Conservation (phyloP, 2,888 invertebrate species). For the Polietes domitor region DNA sequence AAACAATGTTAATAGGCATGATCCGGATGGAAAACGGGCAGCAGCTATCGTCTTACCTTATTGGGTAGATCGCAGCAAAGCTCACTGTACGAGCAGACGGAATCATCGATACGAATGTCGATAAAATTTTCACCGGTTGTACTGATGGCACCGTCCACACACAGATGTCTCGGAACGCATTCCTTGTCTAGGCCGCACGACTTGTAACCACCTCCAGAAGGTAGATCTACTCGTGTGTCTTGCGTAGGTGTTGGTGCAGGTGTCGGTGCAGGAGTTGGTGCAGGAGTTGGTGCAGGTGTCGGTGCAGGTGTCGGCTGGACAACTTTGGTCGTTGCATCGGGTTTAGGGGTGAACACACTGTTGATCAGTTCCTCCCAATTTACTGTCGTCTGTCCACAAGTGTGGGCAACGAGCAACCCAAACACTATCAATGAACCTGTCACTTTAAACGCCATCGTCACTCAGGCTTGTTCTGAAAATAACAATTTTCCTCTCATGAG, state of each 20-base stretch:
- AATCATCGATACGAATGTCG: slow-evolving; percentile 85
- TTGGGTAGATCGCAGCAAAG: slow-evolving; percentile 75
- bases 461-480: slow-evolving; percentile 40
- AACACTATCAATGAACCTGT: slow-evolving; percentile 34
- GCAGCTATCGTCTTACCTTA: slow-evolving; percentile 69
- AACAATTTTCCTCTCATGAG: too few relatives aligned
- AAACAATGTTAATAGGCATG: background rate
- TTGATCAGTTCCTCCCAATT: slow-evolving; percentile 72
- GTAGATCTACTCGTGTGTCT: background rate
- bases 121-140: slow-evolving; percentile 88
- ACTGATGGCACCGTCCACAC: slow-evolving; percentile 84
- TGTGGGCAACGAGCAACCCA: slow-evolving; percentile 27
- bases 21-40: background rate
- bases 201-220: slow-evolving; percentile 64
- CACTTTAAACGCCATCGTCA: slow-evolving; percentile 43
- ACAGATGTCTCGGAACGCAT: slow-evolving; percentile 90
- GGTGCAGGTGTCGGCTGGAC: slow-evolving; percentile 28
- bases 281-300: too few relatives aligned
- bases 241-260: background rate
- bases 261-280: too few relatives aligned
- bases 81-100: slow-evolving; percentile 74
- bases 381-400: slow-evolving; percentile 35
- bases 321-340: slow-evolving; percentile 36
- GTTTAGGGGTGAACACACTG: slow-evolving; percentile 71
- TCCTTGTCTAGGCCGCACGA: slow-evolving; percentile 82